Percentiles rank a stretch among this genome's conserved stretches.
Evolutionary conservation across 92 coral and sea anemone species (phyloP).

Genomic region (Ricordea florida): DNA sequence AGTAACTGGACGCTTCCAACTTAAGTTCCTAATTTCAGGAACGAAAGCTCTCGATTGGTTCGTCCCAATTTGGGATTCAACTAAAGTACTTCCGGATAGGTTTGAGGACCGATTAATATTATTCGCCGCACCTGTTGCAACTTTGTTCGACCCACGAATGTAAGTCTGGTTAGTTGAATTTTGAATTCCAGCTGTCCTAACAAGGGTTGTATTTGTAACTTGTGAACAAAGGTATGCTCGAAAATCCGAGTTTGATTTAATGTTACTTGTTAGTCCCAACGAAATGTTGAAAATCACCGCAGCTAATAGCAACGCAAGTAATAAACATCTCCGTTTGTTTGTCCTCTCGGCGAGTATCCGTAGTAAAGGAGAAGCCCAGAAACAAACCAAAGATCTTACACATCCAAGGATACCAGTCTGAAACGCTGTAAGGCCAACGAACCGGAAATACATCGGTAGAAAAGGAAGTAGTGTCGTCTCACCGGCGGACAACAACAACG

Average conservation of each 20-base stretch:
- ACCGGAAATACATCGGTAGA: constrained; percentile 95
- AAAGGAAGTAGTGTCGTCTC: constrained; percentile 76
- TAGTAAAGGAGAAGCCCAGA: constrained; percentile 81
- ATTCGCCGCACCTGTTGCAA: no score
- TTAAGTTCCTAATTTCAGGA: neutral
- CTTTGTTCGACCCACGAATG: no score
- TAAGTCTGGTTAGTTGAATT: no score
- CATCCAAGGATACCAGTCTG: constrained; percentile 88
- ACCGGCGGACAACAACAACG: constrained; percentile 78
- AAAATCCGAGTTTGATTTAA: constrained; percentile 30
- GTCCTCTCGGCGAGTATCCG: constrained; percentile 67
- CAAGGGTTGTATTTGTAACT: no score
- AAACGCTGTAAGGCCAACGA: constrained; percentile 88
- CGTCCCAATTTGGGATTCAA: no score
- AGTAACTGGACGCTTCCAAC: no score
- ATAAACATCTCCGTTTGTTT: constrained; percentile 69
- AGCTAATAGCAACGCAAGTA: constrained; percentile 61
- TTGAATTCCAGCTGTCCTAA: no score
- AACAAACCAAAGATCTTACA: constrained; percentile 65
- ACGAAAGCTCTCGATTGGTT: no score
- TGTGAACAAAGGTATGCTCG: constrained; percentile 57
- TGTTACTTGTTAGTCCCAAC: constrained; percentile 62
- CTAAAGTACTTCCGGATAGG: no score
- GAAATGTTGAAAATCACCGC: constrained; percentile 70
- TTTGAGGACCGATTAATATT: no score